phyloP scores from a whole-genome alignment of 2,888 invertebrate genomes.

The Coecobrya sp. region DNA sequence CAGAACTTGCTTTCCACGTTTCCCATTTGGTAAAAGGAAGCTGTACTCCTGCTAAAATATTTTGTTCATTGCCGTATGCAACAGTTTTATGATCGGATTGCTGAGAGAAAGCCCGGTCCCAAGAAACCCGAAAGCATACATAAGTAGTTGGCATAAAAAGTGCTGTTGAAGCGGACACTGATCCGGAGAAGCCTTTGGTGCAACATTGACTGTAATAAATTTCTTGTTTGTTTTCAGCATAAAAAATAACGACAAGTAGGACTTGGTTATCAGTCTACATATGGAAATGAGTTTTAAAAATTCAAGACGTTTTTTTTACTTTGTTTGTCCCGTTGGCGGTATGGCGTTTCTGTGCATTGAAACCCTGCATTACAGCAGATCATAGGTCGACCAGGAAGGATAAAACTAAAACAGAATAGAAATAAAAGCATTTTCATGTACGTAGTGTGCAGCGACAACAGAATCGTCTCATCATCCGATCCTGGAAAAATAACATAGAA shows the following conservation, averaged over 20 bases:
- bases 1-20: constrained; percentile 79
- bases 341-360: too few relatives aligned
- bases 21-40: constrained; percentile 72
- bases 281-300: too few relatives aligned
- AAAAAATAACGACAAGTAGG: too few relatives aligned
- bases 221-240: too few relatives aligned
- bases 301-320: too few relatives aligned
- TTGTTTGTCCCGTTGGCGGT: too few relatives aligned
- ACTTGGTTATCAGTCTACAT: too few relatives aligned
- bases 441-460: not conserved
- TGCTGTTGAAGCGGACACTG: not conserved
- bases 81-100: constrained; percentile 7
- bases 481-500: not conserved
- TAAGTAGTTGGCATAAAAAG: not conserved
- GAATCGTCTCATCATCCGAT: not conserved
- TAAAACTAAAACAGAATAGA: not conserved
- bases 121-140: not conserved
- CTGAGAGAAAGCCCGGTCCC: not conserved
- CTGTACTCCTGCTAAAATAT: constrained; percentile 72
- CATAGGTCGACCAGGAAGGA: too few relatives aligned
- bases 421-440: not conserved
- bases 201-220: not conserved
- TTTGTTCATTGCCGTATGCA: not conserved
- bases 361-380: too few relatives aligned
- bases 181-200: not conserved